Evolutionary conservation across 2,888 invertebrate species (phyloP).

Genomic region (Chymomyza caudatula): DNA sequence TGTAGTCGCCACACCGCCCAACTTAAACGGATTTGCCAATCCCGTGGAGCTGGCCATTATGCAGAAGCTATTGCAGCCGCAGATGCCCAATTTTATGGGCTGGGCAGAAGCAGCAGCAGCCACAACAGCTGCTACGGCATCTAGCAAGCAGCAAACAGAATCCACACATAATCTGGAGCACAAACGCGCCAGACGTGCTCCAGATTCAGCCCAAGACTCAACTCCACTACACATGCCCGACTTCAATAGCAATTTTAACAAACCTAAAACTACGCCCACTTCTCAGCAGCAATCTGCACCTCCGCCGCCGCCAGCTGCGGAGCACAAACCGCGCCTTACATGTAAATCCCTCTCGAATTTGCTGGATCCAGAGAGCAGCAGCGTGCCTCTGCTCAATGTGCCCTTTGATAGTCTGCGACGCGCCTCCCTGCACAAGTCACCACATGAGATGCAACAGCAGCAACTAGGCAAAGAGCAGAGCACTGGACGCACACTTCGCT

Average conservation of each 20-base stretch:
- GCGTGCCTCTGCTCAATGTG: constrained; percentile 53
- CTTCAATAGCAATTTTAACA: constrained; percentile 74
- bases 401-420: constrained; percentile 56
- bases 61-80: constrained; percentile 83
- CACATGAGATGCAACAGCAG: constrained; percentile 9
- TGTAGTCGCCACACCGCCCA: constrained; percentile 4
- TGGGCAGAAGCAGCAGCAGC: constrained; percentile 31
- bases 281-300: constrained; percentile 9
- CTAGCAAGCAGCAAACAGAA: constrained; percentile 46
- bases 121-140: constrained; percentile 10
- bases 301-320: constrained; percentile 56
- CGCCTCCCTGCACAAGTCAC: constrained; percentile 38
- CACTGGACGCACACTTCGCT: constrained; percentile 49
- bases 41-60: constrained; percentile 81
- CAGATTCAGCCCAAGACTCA: constrained; percentile 17
- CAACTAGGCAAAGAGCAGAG: constrained; percentile 35
- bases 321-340: constrained; percentile 81
- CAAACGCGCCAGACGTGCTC: constrained; percentile 54
- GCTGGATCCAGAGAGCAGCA: constrained; percentile 79
- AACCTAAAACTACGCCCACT: constrained; percentile 48
- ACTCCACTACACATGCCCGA: constrained; percentile 46
- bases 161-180: constrained; percentile 59
- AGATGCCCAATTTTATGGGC: constrained; percentile 77
- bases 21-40: constrained; percentile 63
- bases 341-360: constrained; percentile 83